phyloP scores from a whole-genome alignment of 2,113 vertebrate genomes.

The Tympanuchus pallidicinctus region DNA sequence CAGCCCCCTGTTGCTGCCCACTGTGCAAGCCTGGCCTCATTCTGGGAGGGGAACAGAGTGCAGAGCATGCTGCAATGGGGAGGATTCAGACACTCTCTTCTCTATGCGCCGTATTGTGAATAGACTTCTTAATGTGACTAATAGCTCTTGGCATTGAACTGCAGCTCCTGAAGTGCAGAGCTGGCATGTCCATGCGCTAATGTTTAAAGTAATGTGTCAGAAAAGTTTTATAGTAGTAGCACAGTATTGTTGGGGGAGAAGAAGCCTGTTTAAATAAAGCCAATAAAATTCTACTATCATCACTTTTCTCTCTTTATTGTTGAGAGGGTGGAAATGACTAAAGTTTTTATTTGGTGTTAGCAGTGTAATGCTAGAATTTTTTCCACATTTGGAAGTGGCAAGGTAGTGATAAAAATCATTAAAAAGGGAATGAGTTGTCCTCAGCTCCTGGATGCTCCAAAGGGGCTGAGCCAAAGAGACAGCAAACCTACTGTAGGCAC shows the following conservation, averaged over 20 bases:
- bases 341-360: conserved; percentile 60
- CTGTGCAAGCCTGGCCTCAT: fast-evolving
- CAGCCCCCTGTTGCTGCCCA: not conserved
- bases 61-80: not conserved
- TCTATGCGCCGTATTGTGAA: not conserved
- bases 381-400: conserved; percentile 64
- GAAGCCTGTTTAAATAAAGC: conserved; percentile 62
- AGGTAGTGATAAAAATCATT: conserved; percentile 54
- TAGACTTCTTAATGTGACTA: conserved; percentile 67
- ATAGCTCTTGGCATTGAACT: conserved; percentile 55
- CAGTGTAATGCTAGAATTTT: conserved; percentile 46
- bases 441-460: conserved; percentile 21
- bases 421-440: conserved; percentile 43
- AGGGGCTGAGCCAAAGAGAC: conserved; percentile 30
- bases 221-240: conserved; percentile 65
- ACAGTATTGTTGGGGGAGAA: conserved; percentile 63
- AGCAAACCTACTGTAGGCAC: not conserved
- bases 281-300: conserved; percentile 56
- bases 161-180: conserved; percentile 64
- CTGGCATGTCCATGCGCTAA: conserved; percentile 44
- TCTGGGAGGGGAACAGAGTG: not conserved
- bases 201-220: conserved; percentile 73
- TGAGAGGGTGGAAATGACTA: conserved; percentile 56
- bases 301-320: conserved; percentile 60
- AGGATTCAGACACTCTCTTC: not conserved